Evolutionary conservation across 2,113 vertebrate genomes (phyloP).

Genomic region (Monopterus albus): DNA sequence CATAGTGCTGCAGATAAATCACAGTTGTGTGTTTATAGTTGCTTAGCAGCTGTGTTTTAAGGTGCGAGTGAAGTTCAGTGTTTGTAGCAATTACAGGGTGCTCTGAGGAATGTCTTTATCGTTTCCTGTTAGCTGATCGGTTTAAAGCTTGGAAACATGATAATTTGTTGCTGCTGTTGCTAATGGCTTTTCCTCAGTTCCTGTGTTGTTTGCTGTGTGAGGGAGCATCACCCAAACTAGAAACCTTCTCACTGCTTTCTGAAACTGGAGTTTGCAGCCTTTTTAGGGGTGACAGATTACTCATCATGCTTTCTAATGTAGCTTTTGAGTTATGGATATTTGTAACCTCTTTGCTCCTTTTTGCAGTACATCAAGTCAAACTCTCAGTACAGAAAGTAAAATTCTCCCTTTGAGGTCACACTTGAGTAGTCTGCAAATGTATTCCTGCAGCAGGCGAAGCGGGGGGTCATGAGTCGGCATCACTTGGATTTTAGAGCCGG

Average conservation of each 20-base stretch:
- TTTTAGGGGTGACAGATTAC: neutral
- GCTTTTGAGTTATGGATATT: neutral
- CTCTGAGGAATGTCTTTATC: slow-evolving; percentile 18
- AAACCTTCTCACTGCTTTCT: neutral
- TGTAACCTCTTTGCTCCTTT: neutral
- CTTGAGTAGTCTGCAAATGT: neutral
- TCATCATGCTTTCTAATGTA: neutral
- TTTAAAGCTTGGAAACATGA: neutral
- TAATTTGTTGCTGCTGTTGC: slow-evolving; percentile 16
- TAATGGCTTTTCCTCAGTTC: neutral
- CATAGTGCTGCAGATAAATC: neutral
- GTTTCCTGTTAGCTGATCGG: slow-evolving; percentile 26
- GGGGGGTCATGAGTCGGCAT: neutral
- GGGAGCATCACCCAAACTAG: too few species aligned
- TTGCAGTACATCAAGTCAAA: neutral
- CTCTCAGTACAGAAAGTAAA: neutral
- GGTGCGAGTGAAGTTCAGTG: neutral
- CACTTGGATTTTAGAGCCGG: neutral
- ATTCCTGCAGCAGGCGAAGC: neutral
- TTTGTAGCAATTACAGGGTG: slow-evolving; percentile 27
- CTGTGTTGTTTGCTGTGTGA: neutral
- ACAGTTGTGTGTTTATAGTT: slow-evolving; percentile 4
- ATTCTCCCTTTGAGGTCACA: neutral
- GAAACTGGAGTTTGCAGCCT: neutral
- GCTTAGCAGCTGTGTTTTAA: slow-evolving; percentile 21